Conservation (phyloP, 2,797 vertebrate genomes). For the Eulemur rubriventer region DNA sequence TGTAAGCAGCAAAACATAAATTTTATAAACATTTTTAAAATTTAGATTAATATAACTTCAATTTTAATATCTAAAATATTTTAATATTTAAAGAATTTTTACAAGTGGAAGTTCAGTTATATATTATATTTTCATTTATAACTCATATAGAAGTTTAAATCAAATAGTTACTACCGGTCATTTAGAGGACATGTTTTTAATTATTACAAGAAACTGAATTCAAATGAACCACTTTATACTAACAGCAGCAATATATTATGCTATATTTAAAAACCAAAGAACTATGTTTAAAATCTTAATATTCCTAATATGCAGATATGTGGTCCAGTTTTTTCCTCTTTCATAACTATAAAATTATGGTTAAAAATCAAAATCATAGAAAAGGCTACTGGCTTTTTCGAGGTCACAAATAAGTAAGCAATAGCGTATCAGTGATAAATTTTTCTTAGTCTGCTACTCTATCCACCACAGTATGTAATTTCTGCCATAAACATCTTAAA, state of each 20-base stretch:
- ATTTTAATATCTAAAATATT: conserved; percentile 27
- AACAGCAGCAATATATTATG: conserved; percentile 28
- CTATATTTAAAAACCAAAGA: not conserved
- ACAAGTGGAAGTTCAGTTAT: not conserved
- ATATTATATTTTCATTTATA: conserved; percentile 50
- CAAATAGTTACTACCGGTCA: not conserved
- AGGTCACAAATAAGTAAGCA: conserved; percentile 55
- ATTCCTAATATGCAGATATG: conserved; percentile 43
- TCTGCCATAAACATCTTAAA: conserved; percentile 79
- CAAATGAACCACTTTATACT: conserved; percentile 21
- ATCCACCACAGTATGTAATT: conserved; percentile 72
- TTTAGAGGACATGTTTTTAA: not conserved
- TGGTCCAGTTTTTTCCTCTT: not conserved
- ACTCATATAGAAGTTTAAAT: conserved; percentile 44
- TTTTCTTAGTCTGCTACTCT: conserved; percentile 70
- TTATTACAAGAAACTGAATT: conserved; percentile 9
- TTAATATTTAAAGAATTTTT: conserved; percentile 37
- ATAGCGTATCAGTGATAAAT: conserved; percentile 51
- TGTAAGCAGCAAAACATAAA: conserved; percentile 5
- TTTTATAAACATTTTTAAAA: conserved; percentile 21
- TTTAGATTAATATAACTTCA: conserved; percentile 23
- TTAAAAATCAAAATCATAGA: conserved; percentile 29
- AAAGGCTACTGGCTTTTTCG: conserved; percentile 48
- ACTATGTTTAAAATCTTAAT: conserved; percentile 27
- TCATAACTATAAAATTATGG: conserved; percentile 29